phyloP scores from a whole-genome alignment of 2,888 invertebrate species.

The Melanostoma scalare region DNA sequence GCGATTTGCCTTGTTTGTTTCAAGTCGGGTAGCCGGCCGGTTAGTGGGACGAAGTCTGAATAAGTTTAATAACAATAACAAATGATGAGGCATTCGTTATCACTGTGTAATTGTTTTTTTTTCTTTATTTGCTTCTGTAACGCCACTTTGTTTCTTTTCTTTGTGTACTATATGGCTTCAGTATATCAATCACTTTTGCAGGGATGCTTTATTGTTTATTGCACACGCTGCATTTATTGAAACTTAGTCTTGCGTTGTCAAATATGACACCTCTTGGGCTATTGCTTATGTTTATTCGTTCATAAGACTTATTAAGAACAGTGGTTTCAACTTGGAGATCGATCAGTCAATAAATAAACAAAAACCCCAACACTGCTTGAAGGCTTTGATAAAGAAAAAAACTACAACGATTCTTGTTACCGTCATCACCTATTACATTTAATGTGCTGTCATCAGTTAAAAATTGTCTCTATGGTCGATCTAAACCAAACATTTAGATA shows the following conservation, averaged over 20 bases:
- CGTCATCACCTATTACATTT: no score
- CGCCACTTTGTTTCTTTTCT: constrained; percentile 18
- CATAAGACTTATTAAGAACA: neutral
- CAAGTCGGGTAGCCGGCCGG: constrained; percentile 51
- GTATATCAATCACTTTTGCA: neutral
- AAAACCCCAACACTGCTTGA: constrained; percentile 13
- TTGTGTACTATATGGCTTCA: constrained; percentile 12
- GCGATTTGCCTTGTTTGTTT: neutral
- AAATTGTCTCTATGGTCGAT: neutral
- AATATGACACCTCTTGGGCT: neutral
- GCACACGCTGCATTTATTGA: no score
- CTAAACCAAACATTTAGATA: neutral
- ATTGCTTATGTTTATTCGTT: neutral
- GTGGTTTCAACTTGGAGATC: neutral
- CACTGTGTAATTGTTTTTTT: constrained; percentile 8
- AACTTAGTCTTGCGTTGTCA: neutral
- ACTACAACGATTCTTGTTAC: no score
- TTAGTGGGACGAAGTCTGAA: constrained; percentile 54
- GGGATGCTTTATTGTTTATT: constrained; percentile 12
- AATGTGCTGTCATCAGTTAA: no score
- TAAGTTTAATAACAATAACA: constrained; percentile 16
- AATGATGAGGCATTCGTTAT: constrained; percentile 30
- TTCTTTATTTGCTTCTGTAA: constrained; percentile 13
- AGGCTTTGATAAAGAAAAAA: neutral
- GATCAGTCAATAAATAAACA: neutral